phyloP scores from a whole-genome alignment of 2,113 vertebrate species.

The Oceanodroma tethys region DNA sequence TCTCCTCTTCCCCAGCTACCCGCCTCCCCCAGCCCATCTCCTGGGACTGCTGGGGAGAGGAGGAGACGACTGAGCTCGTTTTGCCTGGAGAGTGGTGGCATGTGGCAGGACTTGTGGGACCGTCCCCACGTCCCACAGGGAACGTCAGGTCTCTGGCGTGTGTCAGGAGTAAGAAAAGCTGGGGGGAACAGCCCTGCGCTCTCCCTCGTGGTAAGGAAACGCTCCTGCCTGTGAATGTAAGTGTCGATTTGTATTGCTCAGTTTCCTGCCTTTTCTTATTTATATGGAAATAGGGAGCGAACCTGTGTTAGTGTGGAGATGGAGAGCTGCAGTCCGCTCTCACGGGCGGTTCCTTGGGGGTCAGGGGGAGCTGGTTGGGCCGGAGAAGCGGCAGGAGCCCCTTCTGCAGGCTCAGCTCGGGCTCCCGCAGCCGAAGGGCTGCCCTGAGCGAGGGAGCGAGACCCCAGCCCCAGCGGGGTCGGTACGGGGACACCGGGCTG shows the following conservation, averaged over 20 bases:
- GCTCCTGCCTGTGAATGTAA: not conserved
- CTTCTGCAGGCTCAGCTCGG: not conserved
- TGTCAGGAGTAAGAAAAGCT: not conserved
- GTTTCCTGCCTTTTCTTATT: not conserved
- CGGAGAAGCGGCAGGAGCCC: not conserved
- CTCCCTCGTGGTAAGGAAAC: not conserved
- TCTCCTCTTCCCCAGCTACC: not conserved
- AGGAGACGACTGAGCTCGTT: fast-evolving
- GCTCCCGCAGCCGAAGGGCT: not conserved
- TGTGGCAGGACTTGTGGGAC: not conserved
- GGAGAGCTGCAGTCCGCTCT: not conserved
- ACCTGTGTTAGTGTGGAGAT: not conserved
- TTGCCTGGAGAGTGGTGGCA: not conserved
- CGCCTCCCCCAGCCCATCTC: not conserved
- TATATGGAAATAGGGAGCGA: not conserved
- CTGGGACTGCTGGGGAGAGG: not conserved
- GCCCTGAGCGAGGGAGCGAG: fast-evolving
- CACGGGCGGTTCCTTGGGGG: not conserved
- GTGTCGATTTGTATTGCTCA: not conserved
- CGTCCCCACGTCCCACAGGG: not conserved
- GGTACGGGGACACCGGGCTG: not conserved
- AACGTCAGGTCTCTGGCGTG: not conserved
- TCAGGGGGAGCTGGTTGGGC: not conserved
- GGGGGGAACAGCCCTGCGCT: not conserved
- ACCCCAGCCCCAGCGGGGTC: not conserved